Evolutionary conservation across 2,113 vertebrate species (phyloP).

Genomic region (Megatriorchis doriae): DNA sequence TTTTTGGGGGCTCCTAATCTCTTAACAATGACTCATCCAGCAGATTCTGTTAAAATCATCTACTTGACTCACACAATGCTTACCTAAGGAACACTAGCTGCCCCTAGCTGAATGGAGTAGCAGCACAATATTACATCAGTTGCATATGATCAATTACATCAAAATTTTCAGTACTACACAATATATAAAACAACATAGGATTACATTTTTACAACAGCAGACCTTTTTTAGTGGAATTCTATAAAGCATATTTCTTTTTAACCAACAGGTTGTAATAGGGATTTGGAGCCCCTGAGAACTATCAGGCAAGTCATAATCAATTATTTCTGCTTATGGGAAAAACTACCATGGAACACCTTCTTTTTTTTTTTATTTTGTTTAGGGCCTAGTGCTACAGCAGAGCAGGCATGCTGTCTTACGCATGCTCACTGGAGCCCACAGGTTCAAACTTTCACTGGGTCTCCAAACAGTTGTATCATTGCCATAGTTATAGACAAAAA

Average conservation of each 20-base stretch:
- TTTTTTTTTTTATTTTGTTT: background rate
- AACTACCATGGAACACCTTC: background rate
- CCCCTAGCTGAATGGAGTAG: background rate
- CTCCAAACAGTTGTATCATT: background rate
- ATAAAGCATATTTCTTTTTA: background rate
- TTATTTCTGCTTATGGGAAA: background rate
- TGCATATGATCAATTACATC: background rate
- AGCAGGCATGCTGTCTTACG: background rate
- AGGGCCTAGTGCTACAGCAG: background rate
- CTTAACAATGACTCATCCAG: background rate
- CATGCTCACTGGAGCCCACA: background rate
- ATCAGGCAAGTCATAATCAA: background rate
- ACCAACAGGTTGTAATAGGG: background rate
- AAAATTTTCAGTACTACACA: background rate
- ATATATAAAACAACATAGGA: background rate
- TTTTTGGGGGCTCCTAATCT: background rate
- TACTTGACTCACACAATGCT: background rate
- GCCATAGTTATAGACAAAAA: background rate
- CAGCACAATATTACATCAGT: background rate
- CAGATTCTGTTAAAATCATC: background rate
- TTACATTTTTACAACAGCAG: background rate
- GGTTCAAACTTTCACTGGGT: background rate
- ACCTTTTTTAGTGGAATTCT: background rate
- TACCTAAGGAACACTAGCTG: constrained; percentile 3
- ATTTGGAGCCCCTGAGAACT: background rate